Conservation (phyloP, 1,140 invertebrate genomes). For the Papilio glaucus region DNA sequence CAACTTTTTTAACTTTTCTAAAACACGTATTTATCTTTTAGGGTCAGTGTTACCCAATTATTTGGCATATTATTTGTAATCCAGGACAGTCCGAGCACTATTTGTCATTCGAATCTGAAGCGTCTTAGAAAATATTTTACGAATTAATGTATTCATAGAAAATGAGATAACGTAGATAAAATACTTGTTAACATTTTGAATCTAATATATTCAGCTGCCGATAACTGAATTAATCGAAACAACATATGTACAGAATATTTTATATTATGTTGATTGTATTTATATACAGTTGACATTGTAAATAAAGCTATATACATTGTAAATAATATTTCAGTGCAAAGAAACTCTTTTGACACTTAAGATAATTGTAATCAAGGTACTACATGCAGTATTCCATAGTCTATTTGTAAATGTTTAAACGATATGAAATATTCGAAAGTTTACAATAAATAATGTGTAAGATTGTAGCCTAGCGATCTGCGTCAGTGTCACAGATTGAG, state of each 20-base stretch:
- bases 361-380: constrained; percentile 44
- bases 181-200: constrained; percentile 60
- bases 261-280: constrained; percentile 48
- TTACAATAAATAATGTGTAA: constrained; percentile 42
- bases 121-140: constrained; percentile 32
- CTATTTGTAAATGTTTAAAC: constrained; percentile 31
- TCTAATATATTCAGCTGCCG: constrained; percentile 56
- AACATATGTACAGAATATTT: constrained; percentile 64
- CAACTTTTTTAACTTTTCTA: too few species aligned
- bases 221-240: constrained; percentile 42
- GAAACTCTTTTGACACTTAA: constrained; percentile 51
- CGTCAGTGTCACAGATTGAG: not conserved
- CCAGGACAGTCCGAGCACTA: not conserved
- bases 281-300: constrained; percentile 56
- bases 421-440: constrained; percentile 32
- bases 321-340: constrained; percentile 58
- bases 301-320: constrained; percentile 62
- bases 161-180: constrained; percentile 59
- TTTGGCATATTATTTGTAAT: constrained; percentile 10
- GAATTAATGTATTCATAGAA: constrained; percentile 56
- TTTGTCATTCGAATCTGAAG: not conserved
- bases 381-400: constrained; percentile 56
- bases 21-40: too few species aligned
- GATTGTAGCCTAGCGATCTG: not conserved
- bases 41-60: not conserved